These are phyloP conservation scores for Dendrolimus houi DNA, from an alignment of 2,888 invertebrate genomes.

Conservation along the genomic window DNA sequence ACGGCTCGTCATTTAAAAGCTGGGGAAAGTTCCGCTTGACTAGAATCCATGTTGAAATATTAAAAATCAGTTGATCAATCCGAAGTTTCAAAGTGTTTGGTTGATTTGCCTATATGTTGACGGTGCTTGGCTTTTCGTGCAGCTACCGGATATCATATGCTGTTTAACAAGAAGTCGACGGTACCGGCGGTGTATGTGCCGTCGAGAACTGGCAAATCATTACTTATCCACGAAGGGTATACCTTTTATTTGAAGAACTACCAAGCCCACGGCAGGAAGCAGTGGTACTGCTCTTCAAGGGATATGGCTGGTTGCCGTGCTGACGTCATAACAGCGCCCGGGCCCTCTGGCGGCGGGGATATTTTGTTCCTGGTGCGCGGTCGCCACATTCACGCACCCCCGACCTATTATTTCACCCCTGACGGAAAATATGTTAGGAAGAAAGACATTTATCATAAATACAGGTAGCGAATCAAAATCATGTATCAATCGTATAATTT, in stretches of 20 bases:
- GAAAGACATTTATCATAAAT: conserved; percentile 64
- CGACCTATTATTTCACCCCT: conserved; percentile 64
- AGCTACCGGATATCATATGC: not conserved
- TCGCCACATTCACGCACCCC: conserved; percentile 62
- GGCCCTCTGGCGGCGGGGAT: conserved; percentile 42
- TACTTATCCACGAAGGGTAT: conserved; percentile 64
- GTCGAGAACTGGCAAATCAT: conserved; percentile 66
- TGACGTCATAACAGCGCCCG: conserved; percentile 66
- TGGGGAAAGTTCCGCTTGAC: conserved; percentile 3
- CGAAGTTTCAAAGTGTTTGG: conserved; percentile 5
- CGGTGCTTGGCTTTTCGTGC: conserved; percentile 16
- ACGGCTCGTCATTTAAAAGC: conserved; percentile 1
- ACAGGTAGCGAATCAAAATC: conserved; percentile 44
- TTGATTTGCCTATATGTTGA: conserved; percentile 6
- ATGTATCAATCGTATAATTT: conserved; percentile 6
- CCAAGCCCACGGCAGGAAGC: conserved; percentile 65
- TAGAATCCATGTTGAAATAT: not conserved
- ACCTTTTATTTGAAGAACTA: conserved; percentile 69
- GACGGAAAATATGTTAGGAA: conserved; percentile 68
- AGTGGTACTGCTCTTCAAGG: conserved; percentile 69
- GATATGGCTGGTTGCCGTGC: conserved; percentile 70
- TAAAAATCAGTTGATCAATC: conserved; percentile 2
- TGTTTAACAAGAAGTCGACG: conserved; percentile 21
- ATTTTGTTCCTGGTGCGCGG: conserved; percentile 64
- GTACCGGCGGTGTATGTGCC: conserved; percentile 70